Percentiles rank a stretch among this genome's conserved stretches.
Evolutionary conservation across 2,888 invertebrate species (phyloP).

Genomic region (Cotesia congregata): DNA sequence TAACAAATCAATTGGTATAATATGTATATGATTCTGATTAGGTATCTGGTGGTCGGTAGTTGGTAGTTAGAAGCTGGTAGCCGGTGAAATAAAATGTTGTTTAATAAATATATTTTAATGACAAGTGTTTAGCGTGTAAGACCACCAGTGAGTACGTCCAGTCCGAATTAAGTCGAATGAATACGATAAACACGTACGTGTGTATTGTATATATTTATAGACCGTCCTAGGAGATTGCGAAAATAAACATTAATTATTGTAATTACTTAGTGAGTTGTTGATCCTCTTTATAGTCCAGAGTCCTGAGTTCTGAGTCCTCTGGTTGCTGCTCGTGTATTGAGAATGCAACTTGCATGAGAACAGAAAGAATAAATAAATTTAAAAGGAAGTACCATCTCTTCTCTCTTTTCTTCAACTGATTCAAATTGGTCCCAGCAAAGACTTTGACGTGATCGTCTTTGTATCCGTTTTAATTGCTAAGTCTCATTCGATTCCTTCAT

Average conservation of each 20-base stretch:
- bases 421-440: not conserved
- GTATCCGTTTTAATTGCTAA: slow-evolving; percentile 62
- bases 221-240: slow-evolving; percentile 63
- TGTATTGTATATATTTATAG: slow-evolving; percentile 3
- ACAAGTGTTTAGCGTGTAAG: not conserved
- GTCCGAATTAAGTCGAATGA: not conserved
- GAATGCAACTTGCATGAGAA: not conserved
- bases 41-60: too few species aligned
- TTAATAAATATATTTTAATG: not conserved
- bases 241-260: slow-evolving; percentile 69
- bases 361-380: not conserved
- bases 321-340: not conserved
- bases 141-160: not conserved
- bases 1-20: too few species aligned
- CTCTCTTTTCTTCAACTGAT: too few species aligned
- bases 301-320: not conserved
- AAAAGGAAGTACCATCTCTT: slow-evolving; percentile 1
- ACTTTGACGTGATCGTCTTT: slow-evolving; percentile 39
- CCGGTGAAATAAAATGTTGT: too few species aligned
- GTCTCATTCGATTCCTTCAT: slow-evolving; percentile 63
- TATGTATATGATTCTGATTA: too few species aligned
- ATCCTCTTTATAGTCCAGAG: not conserved
- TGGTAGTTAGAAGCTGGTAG: too few species aligned
- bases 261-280: slow-evolving; percentile 64
- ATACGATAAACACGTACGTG: slow-evolving; percentile 4